Conservation (phyloP, 2,888 invertebrate species). For the Nomada fabriciana region DNA sequence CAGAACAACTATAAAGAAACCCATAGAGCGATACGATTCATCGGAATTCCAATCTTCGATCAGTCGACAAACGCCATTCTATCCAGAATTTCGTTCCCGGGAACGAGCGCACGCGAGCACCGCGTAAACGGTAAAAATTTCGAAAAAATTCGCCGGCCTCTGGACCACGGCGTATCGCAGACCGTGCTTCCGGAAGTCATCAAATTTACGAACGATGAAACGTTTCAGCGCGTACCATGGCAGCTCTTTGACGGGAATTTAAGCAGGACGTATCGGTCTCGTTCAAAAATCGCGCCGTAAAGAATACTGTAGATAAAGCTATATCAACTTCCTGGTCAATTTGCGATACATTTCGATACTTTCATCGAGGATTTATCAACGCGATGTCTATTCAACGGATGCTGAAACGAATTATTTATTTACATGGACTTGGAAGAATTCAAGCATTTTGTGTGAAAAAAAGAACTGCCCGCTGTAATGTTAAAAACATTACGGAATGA, state of each 20-base stretch:
- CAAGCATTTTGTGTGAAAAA: no score
- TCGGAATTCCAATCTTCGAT: slow-evolving; percentile 11
- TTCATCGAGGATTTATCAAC: neutral
- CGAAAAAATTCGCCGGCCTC: slow-evolving; percentile 28
- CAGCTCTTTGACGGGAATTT: slow-evolving; percentile 33
- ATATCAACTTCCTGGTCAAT: slow-evolving; percentile 6
- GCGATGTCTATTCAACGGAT: slow-evolving; percentile 1
- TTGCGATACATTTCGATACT: neutral
- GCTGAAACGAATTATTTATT: no score
- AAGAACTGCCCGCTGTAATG: no score
- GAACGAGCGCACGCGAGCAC: neutral
- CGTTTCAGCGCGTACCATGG: slow-evolving; percentile 21
- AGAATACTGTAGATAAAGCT: neutral
- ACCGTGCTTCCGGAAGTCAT: slow-evolving; percentile 32
- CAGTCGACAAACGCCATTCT: slow-evolving; percentile 2
- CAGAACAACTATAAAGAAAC: neutral
- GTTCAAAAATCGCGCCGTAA: slow-evolving; percentile 14
- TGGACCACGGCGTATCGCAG: slow-evolving; percentile 10
- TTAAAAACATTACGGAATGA: no score
- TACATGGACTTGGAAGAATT: no score
- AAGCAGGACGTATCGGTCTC: slow-evolving; percentile 33
- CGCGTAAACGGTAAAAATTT: slow-evolving; percentile 37
- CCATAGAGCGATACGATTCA: neutral
- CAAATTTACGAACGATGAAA: slow-evolving; percentile 47
- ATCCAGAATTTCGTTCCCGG: slow-evolving; percentile 1